Evolutionary conservation across 2,113 vertebrate species (phyloP).

Genomic region (Donacobius atricapilla): DNA sequence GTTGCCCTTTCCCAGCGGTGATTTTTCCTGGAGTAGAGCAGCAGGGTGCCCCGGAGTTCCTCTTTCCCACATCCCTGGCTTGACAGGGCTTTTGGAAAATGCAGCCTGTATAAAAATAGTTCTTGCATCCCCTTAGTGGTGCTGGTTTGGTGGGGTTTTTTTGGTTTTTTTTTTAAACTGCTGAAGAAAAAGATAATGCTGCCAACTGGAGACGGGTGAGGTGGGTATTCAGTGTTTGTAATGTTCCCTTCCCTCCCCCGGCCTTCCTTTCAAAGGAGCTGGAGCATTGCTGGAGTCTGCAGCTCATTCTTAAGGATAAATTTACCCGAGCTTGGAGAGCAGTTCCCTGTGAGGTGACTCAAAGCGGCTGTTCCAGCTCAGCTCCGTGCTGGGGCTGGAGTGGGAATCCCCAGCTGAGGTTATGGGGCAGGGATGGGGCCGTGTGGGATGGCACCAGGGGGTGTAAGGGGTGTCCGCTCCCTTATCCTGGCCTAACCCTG

Average conservation of each 20-base stretch:
- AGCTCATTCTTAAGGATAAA: not conserved
- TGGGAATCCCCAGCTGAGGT: rapidly evolving
- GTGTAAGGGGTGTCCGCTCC: not conserved
- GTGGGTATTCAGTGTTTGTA: conserved; percentile 1
- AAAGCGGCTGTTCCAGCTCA: rapidly evolving
- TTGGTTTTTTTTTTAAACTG: not conserved
- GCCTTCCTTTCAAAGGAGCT: conserved; percentile 3
- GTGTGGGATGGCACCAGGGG: not conserved
- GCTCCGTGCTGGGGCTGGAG: not conserved
- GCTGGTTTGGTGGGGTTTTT: not conserved
- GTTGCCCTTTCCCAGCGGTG: rapidly evolving
- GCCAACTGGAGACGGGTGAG: not conserved
- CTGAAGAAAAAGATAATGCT: not conserved
- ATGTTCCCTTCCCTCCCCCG: conserved; percentile 16
- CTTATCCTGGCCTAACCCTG: rapidly evolving
- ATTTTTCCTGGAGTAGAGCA: not conserved
- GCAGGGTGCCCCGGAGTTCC: not conserved
- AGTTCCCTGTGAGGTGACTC: not conserved
- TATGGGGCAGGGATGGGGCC: rapidly evolving
- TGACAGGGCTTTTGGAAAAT: not conserved
- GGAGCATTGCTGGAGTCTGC: not conserved
- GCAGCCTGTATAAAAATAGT: not conserved
- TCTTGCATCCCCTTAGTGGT: not conserved
- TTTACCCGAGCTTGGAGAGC: not conserved
- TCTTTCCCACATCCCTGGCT: not conserved